Base-by-base conservation (phyloP, 2,113 vertebrate genomes). In the Chamaetylas fuelleborni region DNA sequence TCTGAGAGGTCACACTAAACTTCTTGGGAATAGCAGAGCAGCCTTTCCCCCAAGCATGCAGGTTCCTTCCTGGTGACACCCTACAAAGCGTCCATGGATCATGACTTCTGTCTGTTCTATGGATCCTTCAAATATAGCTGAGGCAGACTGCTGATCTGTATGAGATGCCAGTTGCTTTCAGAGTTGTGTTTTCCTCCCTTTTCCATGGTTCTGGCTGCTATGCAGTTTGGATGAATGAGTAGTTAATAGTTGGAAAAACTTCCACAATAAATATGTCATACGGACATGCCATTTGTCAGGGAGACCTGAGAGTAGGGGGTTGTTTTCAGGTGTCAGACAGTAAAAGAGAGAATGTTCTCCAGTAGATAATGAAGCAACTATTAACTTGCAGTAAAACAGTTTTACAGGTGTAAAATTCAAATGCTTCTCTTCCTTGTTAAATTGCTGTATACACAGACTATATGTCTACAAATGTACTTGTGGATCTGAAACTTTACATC, bases 181-280 rank as follows among this genome's bases (percentile, higher is more conserved):
- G 73, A 82, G 65, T 82, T 90, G 8, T 90, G 6, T 80, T 88
- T 93, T 90, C 64, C 34, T 91, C 71, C 56, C 62, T 94, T 92
- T 82, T 72, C 83, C 28, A 15, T 81, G 80, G 88, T 80, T 95
- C 60, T 80, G 47, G 34, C 76, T 86, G 88, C 79, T 92, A 1
- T 84, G 81, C 91, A 76, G 71, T 93, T 93, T 45, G 70, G 67
- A 76, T 73, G 43, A 76, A 50, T 69, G 79, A 60, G 66, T 24
- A 87, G 56, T 64, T 56, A 91, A 84, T n/a, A 88, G 65, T 4
- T 73, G 62, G 66, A 73, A 71, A 47, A 76, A 81, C 33, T 71
- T 76, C 45, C 40, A 69, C 69, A 56, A 17, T 47, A 54, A 62
- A 11, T 62, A 8, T 2, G 17, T 90, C 19, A 3, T 42, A 15